Conservation (phyloP, 2,888 invertebrate genomes). For the Rhopalosiphum nymphaeae region DNA sequence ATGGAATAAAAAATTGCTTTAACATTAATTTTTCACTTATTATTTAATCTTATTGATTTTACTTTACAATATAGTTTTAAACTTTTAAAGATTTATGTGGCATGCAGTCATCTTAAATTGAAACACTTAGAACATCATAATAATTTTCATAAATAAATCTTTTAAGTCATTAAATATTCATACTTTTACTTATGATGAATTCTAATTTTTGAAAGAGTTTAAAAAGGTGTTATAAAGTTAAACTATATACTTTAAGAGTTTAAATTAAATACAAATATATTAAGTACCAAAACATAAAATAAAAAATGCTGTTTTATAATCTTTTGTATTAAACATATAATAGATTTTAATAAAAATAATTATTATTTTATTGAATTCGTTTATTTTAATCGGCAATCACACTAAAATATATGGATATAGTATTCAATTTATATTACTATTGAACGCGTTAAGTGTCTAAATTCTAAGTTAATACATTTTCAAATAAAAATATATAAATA, state of each 20-base stretch:
- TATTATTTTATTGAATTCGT: not conserved
- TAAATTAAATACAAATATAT: not conserved
- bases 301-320: not conserved
- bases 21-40: not conserved
- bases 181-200: not conserved
- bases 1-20: not conserved
- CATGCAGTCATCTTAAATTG: not conserved
- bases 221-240: not conserved
- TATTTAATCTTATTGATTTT: not conserved
- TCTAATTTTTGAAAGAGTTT: not conserved
- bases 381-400: too few species aligned
- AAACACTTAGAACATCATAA: not conserved
- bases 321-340: not conserved
- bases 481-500: not conserved
- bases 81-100: not conserved
- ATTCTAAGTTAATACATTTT: not conserved
- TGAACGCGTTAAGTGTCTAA: not conserved
- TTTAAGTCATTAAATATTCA: not conserved
- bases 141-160: conserved; percentile 10
- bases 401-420: too few species aligned
- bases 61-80: not conserved
- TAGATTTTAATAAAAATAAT: not conserved
- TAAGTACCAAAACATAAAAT: not conserved
- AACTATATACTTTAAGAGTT: not conserved
- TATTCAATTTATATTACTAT: not conserved